These are phyloP conservation scores for Silurus meridionalis DNA, from an alignment of 2,113 vertebrate species.

Conservation along the genomic window DNA sequence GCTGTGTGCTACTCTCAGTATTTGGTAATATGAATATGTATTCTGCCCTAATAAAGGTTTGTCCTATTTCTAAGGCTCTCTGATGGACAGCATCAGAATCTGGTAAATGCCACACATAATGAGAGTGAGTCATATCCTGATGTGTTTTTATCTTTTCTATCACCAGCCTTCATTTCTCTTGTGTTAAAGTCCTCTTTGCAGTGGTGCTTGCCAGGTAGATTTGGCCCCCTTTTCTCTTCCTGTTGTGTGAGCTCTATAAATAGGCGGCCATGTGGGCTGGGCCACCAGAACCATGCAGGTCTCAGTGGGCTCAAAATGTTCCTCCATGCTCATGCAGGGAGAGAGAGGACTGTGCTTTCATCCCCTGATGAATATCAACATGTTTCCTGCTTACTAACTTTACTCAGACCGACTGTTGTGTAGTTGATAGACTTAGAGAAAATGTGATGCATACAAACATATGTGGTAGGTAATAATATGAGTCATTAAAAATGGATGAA, in stretches of 20 bases:
- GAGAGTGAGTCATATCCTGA: constrained; percentile 11
- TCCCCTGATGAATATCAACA: constrained; percentile 33
- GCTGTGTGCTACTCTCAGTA: not conserved
- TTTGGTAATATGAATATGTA: not conserved
- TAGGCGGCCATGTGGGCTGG: constrained; percentile 67
- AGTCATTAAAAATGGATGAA: not conserved
- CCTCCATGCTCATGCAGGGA: constrained; percentile 58
- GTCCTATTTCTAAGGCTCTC: constrained; percentile 11
- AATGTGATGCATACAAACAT: not conserved
- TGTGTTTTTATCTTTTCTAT: constrained; percentile 1
- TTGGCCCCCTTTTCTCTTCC: constrained; percentile 77
- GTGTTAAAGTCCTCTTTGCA: constrained; percentile 70
- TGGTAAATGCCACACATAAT: not conserved
- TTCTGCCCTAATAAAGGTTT: not conserved
- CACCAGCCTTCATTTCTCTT: constrained; percentile 28
- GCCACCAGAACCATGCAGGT: constrained; percentile 66
- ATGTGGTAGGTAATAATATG: not conserved
- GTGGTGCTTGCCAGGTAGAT: constrained; percentile 74
- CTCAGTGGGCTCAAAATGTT: constrained; percentile 70
- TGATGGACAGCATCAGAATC: not conserved
- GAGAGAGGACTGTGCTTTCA: constrained; percentile 43
- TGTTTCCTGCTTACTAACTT: constrained; percentile 2
- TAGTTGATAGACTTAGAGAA: not conserved
- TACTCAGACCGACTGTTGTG: not conserved
- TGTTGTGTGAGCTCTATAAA: constrained; percentile 77